These are phyloP conservation scores for Coptodon rendalli DNA, from an alignment of 2,113 vertebrate genomes.

Conservation along the genomic window DNA sequence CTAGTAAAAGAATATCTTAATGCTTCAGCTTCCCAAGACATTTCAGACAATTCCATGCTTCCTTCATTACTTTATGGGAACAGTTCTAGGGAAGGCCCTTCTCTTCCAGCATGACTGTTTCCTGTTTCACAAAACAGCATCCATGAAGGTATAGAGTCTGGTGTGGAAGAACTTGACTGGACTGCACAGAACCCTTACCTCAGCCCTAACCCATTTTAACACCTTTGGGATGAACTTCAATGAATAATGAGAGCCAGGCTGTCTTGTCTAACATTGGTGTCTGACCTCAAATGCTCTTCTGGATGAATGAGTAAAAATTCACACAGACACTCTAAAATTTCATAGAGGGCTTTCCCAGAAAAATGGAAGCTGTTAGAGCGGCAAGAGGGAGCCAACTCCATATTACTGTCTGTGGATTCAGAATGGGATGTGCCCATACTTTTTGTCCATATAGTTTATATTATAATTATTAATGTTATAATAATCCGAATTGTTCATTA, in stretches of 20 bases:
- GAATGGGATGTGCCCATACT: not conserved
- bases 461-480: not conserved
- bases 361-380: not conserved
- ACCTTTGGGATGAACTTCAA: not conserved
- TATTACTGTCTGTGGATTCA: not conserved
- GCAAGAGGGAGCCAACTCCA: not conserved
- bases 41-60: not conserved
- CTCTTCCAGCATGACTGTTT: not conserved
- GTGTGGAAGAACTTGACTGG: not conserved
- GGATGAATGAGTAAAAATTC: not conserved
- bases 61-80: not conserved
- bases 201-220: not conserved
- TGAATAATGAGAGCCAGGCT: not conserved
- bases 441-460: not conserved
- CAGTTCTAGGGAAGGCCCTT: not conserved
- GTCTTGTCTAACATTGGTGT: not conserved
- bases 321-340: not conserved
- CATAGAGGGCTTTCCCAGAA: not conserved
- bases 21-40: not conserved
- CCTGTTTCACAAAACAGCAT: rapidly evolving
- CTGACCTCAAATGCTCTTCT: not conserved
- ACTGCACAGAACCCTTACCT: not conserved
- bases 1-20: not conserved
- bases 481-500: not conserved
- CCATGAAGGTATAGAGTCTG: not conserved